A percentile compares a stretch with the other conserved stretches of the same genome.
These are phyloP conservation scores for Hyperoodon ampullatus DNA, from an alignment of 2,113 vertebrate genomes.

Conservation along the genomic window DNA sequence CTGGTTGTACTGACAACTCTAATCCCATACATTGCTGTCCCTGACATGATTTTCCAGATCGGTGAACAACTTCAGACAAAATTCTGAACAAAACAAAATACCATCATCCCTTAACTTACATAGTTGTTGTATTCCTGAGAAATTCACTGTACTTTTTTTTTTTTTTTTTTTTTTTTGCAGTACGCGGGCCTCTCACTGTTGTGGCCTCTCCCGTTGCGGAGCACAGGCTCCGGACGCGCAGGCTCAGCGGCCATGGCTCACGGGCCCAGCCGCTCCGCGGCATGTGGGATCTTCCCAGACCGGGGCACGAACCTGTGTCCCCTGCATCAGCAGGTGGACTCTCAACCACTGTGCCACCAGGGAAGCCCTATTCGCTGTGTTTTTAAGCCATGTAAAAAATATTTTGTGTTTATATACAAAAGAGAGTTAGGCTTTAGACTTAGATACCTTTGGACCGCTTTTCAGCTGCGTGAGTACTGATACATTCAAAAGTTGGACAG, in stretches of 20 bases:
- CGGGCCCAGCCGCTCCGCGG: no score
- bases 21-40: neutral
- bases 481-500: neutral
- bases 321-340: no score
- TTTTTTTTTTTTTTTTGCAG: no score
- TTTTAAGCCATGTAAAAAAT: neutral
- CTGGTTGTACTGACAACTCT: neutral
- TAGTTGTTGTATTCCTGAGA: neutral
- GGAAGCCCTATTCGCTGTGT: neutral
- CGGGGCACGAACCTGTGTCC: no score
- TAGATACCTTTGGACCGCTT: neutral
- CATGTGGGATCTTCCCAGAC: no score
- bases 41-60: neutral
- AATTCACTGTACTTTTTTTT: neutral
- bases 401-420: neutral
- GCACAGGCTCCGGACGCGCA: no score
- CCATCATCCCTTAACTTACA: neutral
- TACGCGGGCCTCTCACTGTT: no score
- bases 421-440: neutral
- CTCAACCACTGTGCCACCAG: no score
- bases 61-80: neutral
- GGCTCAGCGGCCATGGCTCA: no score
- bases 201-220: no score
- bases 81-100: slow-evolving; percentile 1
- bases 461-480: neutral